phyloP scores from a whole-genome alignment of 2,797 vertebrate genomes.

The Gallirallus australis region DNA sequence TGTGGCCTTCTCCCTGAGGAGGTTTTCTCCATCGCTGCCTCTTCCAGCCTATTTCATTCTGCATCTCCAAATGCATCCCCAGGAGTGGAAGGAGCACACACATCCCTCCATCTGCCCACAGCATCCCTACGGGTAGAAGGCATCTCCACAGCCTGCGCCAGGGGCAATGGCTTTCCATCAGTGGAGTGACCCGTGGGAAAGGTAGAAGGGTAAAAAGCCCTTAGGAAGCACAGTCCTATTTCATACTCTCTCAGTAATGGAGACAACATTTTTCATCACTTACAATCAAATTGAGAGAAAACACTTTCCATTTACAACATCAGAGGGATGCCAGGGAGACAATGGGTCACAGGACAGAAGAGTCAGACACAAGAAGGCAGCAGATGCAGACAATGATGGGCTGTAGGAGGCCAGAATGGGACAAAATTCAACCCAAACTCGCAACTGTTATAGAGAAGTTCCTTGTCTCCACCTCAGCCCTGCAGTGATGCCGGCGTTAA shows the following conservation, averaged over 20 bases:
- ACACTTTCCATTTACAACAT: neutral
- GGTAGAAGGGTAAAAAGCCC: neutral
- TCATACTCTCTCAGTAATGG: neutral
- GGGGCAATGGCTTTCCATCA: neutral
- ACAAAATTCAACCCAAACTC: neutral
- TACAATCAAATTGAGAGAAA: neutral
- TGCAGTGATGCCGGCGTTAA: neutral
- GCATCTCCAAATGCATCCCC: neutral
- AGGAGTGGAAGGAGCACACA: neutral
- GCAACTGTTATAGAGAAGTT: neutral
- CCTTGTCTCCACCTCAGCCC: neutral
- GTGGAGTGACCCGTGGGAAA: neutral
- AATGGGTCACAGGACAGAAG: neutral
- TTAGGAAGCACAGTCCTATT: neutral
- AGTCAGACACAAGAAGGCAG: fast-evolving
- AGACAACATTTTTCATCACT: neutral
- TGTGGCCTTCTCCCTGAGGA: neutral
- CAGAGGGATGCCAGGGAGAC: neutral
- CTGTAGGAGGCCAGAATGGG: neutral
- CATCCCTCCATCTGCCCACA: neutral
- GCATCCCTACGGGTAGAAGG: fast-evolving
- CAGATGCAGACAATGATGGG: fast-evolving
- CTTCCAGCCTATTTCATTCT: neutral
- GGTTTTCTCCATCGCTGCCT: neutral
- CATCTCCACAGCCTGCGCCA: neutral